These are phyloP conservation scores for Catagonus wagneri DNA, from an alignment of 2,113 vertebrate species.

Conservation along the genomic window DNA sequence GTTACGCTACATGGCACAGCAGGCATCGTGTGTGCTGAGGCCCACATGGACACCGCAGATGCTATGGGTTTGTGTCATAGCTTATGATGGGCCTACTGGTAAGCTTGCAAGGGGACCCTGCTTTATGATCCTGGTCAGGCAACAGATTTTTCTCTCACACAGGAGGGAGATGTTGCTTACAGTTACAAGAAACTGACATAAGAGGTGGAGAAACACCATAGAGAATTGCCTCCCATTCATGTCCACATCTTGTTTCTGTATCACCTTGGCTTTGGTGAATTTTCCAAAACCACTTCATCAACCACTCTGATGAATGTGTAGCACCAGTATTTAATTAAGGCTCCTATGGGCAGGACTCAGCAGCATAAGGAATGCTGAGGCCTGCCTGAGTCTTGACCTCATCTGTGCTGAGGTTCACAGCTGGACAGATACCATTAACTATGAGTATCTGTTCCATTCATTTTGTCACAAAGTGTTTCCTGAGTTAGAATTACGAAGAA, in stretches of 20 bases:
- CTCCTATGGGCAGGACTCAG: background rate
- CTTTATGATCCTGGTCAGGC: background rate
- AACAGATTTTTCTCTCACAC: background rate
- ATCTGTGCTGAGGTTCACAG: background rate
- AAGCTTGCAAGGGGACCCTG: background rate
- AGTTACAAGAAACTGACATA: background rate
- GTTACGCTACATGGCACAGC: background rate
- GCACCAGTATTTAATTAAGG: background rate
- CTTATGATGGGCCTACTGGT: background rate
- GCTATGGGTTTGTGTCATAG: background rate
- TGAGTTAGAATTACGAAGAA: background rate
- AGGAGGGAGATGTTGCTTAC: background rate
- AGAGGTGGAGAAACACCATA: background rate
- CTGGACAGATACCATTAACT: background rate
- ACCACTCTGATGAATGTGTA: background rate
- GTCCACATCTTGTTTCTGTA: background rate
- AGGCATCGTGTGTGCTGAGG: background rate
- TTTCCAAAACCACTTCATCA: background rate
- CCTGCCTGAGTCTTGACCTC: background rate
- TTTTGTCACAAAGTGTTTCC: background rate
- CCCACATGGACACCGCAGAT: background rate
- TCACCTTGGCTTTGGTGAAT: background rate
- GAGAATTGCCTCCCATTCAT: background rate
- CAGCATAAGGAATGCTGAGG: background rate
- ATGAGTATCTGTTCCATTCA: background rate